phyloP scores from a whole-genome alignment of 2,797 vertebrate genomes.

The Artibeus jamaicensis region DNA sequence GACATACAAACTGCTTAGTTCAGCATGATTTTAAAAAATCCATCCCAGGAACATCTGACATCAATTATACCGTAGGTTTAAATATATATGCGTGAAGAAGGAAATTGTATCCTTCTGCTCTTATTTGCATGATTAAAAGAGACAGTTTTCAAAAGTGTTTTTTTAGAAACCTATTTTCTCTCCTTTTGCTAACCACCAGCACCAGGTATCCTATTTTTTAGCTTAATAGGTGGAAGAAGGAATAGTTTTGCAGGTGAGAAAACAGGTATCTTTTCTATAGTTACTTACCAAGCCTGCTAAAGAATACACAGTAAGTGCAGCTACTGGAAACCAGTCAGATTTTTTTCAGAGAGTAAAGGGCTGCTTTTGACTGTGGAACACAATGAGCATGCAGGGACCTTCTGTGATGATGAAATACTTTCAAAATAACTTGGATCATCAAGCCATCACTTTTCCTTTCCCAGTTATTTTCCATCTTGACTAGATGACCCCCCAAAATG shows the following conservation, averaged over 20 bases:
- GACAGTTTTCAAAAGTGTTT: neutral
- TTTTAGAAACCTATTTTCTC: constrained; percentile 19
- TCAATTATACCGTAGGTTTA: constrained; percentile 78
- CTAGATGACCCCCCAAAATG: neutral
- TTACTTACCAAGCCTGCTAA: neutral
- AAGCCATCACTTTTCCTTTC: constrained; percentile 11
- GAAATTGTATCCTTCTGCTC: constrained; percentile 45
- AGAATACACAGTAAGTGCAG: neutral
- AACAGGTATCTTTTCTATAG: neutral
- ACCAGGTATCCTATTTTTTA: neutral
- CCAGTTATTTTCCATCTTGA: neutral
- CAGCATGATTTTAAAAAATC: constrained; percentile 75
- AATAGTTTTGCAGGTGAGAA: constrained; percentile 14
- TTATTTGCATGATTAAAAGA: constrained; percentile 45
- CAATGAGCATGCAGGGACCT: neutral
- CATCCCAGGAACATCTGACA: constrained; percentile 73
- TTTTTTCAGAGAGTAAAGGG: neutral
- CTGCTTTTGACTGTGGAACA: neutral
- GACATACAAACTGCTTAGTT: constrained; percentile 72
- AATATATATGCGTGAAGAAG: constrained; percentile 48
- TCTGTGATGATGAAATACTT: neutral
- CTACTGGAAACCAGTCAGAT: neutral
- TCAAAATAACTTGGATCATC: constrained; percentile 3
- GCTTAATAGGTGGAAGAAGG: neutral
- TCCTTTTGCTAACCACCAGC: constrained; percentile 14